Percentiles rank a stretch among this genome's conserved stretches.
phyloP scores from a whole-genome alignment of 2,113 vertebrate species.

The Ursus arctos region DNA sequence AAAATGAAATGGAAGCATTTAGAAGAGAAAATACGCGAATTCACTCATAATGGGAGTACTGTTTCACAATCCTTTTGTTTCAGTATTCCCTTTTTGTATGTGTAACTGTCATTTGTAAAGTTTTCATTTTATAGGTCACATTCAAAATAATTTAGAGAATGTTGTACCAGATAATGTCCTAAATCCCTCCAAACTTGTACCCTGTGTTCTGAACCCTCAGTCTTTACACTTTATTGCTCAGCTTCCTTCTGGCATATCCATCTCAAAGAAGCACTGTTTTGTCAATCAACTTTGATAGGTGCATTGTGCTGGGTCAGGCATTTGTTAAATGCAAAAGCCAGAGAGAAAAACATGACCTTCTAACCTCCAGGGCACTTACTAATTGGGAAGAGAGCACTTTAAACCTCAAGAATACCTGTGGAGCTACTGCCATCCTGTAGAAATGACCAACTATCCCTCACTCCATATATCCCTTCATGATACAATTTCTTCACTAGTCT shows the following conservation, averaged over 20 bases:
- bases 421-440: not conserved
- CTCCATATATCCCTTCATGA: not conserved
- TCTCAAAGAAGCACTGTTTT: not conserved
- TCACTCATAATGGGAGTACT: not conserved
- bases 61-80: not conserved
- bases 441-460: not conserved
- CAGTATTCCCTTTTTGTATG: not conserved
- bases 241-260: not conserved
- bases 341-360: not conserved
- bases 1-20: not conserved
- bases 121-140: not conserved
- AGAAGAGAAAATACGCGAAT: not conserved
- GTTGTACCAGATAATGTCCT: not conserved
- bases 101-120: not conserved
- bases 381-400: no score
- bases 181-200: not conserved
- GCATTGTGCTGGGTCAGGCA: not conserved
- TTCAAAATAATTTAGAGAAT: not conserved
- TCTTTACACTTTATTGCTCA: not conserved
- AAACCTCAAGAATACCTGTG: not conserved
- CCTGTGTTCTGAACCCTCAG: not conserved
- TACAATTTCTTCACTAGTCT: not conserved
- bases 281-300: not conserved
- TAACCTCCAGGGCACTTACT: no score
- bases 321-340: not conserved